Percentiles rank a stretch among this genome's conserved stretches.
Evolutionary conservation across 2,113 vertebrate species (phyloP).

Genomic region (Nymphicus hollandicus): DNA sequence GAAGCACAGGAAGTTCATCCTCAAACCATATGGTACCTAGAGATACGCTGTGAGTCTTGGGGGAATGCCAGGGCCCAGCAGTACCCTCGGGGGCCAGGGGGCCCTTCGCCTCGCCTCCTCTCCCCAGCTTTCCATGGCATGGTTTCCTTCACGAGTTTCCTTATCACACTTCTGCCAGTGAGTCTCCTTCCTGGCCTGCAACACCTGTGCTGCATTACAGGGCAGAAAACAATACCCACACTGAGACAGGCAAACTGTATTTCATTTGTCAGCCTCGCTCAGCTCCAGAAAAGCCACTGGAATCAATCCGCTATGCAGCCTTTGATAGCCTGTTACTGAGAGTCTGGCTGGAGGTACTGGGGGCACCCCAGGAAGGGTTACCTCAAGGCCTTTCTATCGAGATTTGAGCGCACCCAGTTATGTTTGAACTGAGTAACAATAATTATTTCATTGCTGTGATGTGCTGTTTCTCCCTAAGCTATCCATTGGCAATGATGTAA

Average conservation of each 20-base stretch:
- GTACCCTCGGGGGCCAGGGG: not conserved
- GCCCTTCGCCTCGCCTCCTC: not conserved
- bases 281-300: slow-evolving; percentile 11
- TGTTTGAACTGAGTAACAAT: not conserved
- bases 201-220: slow-evolving; percentile 45
- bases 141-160: not conserved
- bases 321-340: not conserved
- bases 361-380: not conserved
- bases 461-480: not conserved
- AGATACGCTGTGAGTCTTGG: slow-evolving; percentile 2
- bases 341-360: not conserved
- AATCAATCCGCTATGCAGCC: not conserved
- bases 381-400: not conserved
- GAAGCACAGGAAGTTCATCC: slow-evolving; percentile 50
- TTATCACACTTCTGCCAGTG: not conserved
- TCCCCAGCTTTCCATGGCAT: not conserved
- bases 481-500: not conserved
- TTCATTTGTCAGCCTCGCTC: slow-evolving; percentile 20
- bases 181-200: not conserved
- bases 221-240: slow-evolving; percentile 24
- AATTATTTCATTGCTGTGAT: not conserved
- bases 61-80: slow-evolving; percentile 10
- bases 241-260: not conserved
- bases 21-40: slow-evolving; percentile 57
- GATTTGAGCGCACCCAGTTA: fast-evolving